Base-by-base conservation (phyloP, 2,797 vertebrate species). In the Botia kubotai region DNA sequence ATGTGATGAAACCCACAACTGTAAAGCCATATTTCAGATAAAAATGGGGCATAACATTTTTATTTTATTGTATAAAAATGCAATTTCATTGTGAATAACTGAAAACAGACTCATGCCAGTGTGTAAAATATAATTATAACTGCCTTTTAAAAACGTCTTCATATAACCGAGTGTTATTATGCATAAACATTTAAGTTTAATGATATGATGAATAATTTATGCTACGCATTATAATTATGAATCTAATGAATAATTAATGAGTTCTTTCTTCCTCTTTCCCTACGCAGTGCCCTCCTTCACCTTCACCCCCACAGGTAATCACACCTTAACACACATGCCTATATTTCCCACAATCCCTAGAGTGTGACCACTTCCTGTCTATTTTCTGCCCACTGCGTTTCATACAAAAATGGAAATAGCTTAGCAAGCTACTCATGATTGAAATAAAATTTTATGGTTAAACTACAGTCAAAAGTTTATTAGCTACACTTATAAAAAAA, bases 221-320 rank as follows among this genome's bases (percentile, higher is more conserved):
- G 33, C n/a, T 29, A 0, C 46, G 78, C 53, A 63, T 65, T 23
- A 48, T 72, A 43, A 79, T 39, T 23, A 10, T 68, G 62, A 80
- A 66, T 66, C 48, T 29, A 33, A 67, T 80, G 52, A 74, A 80
- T 68, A 74, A 72, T 70, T 55, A 57, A 55, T 50, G 4, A 77
- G 13, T 48, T 74, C 17, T 60, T 76, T 75, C n/a, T 75, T 68
- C 48, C 19, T 74, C 16, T 75, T 79, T 84, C 52, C 93, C 33
- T 43, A 92, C 91, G 93, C 96, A 99, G 98, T 99, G 90, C 98
- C 98, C 82, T 99, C 98, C 85, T 99, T 99, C 93, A 99, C 97
- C 89, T 99, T 99, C 94, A 99, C 98, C 90, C 98, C 98, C 89
- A 99, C 98, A 95, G 98, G 98, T 99, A 96, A 94, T 95, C 90